Base-by-base conservation (phyloP, 2,797 vertebrate genomes). In the Ficedula albicollis region DNA sequence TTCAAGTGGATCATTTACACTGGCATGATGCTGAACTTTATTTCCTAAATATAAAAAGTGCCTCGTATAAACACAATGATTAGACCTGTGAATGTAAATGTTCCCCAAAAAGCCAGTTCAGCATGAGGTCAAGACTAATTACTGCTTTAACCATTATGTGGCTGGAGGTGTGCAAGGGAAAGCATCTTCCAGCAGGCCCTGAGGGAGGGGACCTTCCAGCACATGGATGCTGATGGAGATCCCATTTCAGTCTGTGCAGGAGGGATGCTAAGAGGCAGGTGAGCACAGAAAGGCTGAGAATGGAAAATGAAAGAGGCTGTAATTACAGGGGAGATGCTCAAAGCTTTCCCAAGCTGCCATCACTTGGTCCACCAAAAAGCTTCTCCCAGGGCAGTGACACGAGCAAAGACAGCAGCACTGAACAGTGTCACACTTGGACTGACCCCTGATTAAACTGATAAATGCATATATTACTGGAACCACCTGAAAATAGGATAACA, bases 151-250 rank as follows among this genome's bases (percentile, higher is more conserved):
- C 49, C 30, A 36, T 4, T 0, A 9, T 19, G 11, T 4, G 36
- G 49, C 60, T 87, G 64, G 5, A 7, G 58, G 69, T 60, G 43
- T 55, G 52, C 23, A 10, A 25, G 16, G 68, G 46, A 51, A 73
- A 77, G 52, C 34, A 43, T 19, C 63, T 46, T 38, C 26, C 63
- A 23, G 5, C 11, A 21, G 67, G 34, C 48, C 63, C 43, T 6
- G 27, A 19, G 56, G 95, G 76, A 85, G 72, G 60, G 60, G 30
- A 29, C 0, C 19, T 21, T 86, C 44, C 14, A 49, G 23, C 16
- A 13, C 19, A 13, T 0, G 0, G 63, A 32, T 0, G 1, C 78
- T 0, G 32, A 48, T 52, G 23, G 14, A 0, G 1, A n/a, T 41
- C 64, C 85, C 8, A 0, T 13, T 63, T 29, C 43, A 43, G 25